Evolutionary conservation across 2,888 invertebrate species (phyloP), one percentile per base, ranked within the genome.

Genomic region (Mycalesis mineus): DNA sequence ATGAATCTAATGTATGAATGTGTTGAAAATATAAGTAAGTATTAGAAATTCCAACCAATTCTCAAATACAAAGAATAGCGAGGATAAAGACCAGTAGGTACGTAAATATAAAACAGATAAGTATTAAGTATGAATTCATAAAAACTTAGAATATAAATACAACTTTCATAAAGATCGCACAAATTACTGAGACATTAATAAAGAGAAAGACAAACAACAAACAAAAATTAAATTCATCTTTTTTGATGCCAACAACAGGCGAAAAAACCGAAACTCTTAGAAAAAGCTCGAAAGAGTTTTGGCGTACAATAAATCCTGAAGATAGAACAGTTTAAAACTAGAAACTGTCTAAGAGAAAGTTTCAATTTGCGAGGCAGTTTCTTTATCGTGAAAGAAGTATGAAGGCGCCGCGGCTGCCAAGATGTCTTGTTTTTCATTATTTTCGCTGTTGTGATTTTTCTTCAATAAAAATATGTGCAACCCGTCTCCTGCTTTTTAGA

Each of bases 341-440:
- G 61, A 68, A 64, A 65, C 63, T 62, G 61, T 67, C 62, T 57
- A 66, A 58, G 55, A 60, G 62, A 64, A 69, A 71, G 62, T 64
- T 71, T 68, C 60, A 64, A 66, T 69, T 69, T 64, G 63, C 47
- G 60, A 66, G 62, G 62, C 60, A 64, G 62, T 65, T 67, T 66
- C 63, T 68, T 64, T 65, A 66, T 64, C 59, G 49, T 48, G 58
- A 53, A n/a, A 44, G 50, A 52, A 44, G 17, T 56, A 56, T 52
- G 55, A 57, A 51, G 55, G 57, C 60, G 58, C 47, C 57, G 54
- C 47, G 48, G 54, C 57, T 53, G 42, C 40, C 40, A 37, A 50
- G 39, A 49, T 53, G 55, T 50, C 44, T 48, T 47, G 48, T 51
- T 62, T 62, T 54, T 52, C 44, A 17, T 48, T 44, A 36, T 55